Base-by-base conservation (phyloP, 2,113 vertebrate species). In the Balaeniceps rex region DNA sequence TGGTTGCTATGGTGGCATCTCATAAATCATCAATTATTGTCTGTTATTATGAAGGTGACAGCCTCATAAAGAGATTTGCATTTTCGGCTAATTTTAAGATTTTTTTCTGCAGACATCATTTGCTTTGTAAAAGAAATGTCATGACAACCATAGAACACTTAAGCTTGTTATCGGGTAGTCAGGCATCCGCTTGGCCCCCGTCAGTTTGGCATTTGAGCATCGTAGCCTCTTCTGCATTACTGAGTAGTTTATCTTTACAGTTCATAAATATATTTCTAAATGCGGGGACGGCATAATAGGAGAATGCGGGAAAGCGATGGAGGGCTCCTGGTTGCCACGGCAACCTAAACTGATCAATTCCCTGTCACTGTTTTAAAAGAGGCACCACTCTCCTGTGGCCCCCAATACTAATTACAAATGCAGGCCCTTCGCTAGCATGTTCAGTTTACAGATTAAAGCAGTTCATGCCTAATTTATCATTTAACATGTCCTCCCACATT, bases 341-440 rank as follows among this genome's bases (percentile, higher is more conserved):
- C 97, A 98, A 99, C 98, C 94, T 97, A 98, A 98, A 98, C 98
- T 98, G 98, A 99, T 99, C 98, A 98, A 98, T 99, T 98, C 98
- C 98, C 98, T 98, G 98, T 98, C 98, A 98, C 96, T 98, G 95
- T 98, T 98, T 97, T 97, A 98, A 98, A 98, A 97, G 97, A 98
- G 95, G 94, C 96, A 96, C 95, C 96, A 92, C 97, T 98, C 98
- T 98, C 97, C 97, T 97, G 97, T 98, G 98, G 97, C 98, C 95
- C 74, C 98, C 98, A 96, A 98, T 97, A 93, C 98, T 99, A 98
- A 99, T 99, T 98, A 98, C 97, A 95, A 97, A 98, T 94, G 93
- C 98, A 98, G 98, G 97, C 96, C 96, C 79, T 98, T 98, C 91
- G 76, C 97, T 98, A 96, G 96, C 97, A 97, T 98, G 97, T 98